phyloP scores from a whole-genome alignment of 2,888 invertebrate genomes.

The Parelbella ahira region DNA sequence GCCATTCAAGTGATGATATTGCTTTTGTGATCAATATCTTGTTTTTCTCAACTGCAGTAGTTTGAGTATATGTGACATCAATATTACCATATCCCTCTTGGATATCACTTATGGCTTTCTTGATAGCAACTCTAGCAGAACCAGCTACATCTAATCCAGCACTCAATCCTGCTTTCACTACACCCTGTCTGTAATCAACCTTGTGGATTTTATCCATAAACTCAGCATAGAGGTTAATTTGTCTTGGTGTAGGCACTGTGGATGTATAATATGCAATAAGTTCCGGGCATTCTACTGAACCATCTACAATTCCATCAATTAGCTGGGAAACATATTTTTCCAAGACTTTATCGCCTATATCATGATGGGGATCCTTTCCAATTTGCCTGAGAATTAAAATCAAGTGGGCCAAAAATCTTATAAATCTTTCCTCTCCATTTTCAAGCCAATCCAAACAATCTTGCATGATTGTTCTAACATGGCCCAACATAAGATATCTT shows the following conservation, averaged over 20 bases:
- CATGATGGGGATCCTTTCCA: slow-evolving; percentile 85
- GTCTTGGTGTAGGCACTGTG: slow-evolving; percentile 82
- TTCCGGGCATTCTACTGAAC: slow-evolving; percentile 84
- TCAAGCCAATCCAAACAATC: slow-evolving; percentile 85
- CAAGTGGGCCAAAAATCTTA: slow-evolving; percentile 92
- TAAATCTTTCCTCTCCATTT: slow-evolving; percentile 75
- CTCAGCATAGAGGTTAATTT: slow-evolving; percentile 83
- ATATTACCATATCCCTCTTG: slow-evolving; percentile 70
- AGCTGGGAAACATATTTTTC: slow-evolving; percentile 87
- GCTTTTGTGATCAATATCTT: slow-evolving; percentile 64
- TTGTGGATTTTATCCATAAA: slow-evolving; percentile 85
- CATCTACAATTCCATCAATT: slow-evolving; percentile 76
- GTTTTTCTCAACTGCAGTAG: slow-evolving; percentile 82
- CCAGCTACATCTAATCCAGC: slow-evolving; percentile 91
- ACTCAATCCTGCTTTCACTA: slow-evolving; percentile 85
- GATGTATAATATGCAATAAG: slow-evolving; percentile 93
- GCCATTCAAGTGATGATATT: slow-evolving; percentile 88
- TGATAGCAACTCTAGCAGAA: slow-evolving; percentile 92
- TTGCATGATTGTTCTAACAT: slow-evolving; percentile 86
- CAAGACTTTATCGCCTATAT: slow-evolving; percentile 87
- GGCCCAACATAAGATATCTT: slow-evolving; percentile 91
- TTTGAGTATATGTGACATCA: slow-evolving; percentile 82
- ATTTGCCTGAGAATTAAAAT: slow-evolving; percentile 90
- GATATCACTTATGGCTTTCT: slow-evolving; percentile 81
- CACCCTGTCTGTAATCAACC: slow-evolving; percentile 82